Evolutionary conservation across 2,888 invertebrate species (phyloP).

Genomic region (Nephrotoma appendiculata): DNA sequence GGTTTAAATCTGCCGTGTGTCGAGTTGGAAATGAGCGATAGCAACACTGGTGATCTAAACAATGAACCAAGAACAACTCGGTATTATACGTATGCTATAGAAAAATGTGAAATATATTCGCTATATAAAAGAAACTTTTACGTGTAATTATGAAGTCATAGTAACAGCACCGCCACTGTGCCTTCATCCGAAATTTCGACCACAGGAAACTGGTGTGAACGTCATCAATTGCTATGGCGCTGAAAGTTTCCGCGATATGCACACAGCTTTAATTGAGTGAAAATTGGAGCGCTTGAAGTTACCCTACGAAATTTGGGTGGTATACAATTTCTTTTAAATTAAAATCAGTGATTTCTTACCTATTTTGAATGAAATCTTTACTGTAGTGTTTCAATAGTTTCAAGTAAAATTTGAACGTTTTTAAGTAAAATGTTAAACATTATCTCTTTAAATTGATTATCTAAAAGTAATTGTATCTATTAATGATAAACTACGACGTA

Average conservation of each 20-base stretch:
- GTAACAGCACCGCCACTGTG: constrained; percentile 80
- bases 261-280: constrained; percentile 29
- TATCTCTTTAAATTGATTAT: too few relatives aligned
- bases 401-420: too few relatives aligned
- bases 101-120: constrained; percentile 81
- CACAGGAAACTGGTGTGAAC: constrained; percentile 62
- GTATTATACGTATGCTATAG: constrained; percentile 85
- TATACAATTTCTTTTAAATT: constrained; percentile 16
- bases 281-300: constrained; percentile 55
- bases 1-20: constrained; percentile 79
- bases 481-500: too few relatives aligned
- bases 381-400: too few relatives aligned
- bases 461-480: too few relatives aligned
- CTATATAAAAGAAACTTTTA: constrained; percentile 86
- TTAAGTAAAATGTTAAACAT: too few relatives aligned
- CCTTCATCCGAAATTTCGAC: constrained; percentile 73
- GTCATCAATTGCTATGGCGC: constrained; percentile 46
- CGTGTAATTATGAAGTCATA: constrained; percentile 87
- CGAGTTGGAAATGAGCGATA: constrained; percentile 73
- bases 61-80: constrained; percentile 67
- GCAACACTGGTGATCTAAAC: constrained; percentile 84
- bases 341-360: not conserved
- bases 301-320: constrained; percentile 42
- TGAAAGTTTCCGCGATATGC: not conserved
- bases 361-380: not conserved